Evolutionary conservation across 2,888 invertebrate species (phyloP).

Genomic region (Microctonus aethiopoides): DNA sequence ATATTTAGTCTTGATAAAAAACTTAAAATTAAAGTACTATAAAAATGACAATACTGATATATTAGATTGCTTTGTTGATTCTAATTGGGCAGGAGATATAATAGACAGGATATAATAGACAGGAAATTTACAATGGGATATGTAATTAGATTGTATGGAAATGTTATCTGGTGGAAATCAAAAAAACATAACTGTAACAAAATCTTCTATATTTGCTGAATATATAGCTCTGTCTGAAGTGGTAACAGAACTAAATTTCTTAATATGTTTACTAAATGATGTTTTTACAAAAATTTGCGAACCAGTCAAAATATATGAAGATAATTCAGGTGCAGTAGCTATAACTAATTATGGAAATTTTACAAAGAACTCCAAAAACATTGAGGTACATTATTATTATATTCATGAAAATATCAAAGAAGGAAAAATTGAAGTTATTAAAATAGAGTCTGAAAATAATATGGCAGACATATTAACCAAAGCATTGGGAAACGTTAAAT

Average conservation of each 20-base stretch:
- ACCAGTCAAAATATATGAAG: conserved; percentile 31
- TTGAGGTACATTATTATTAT: conserved; percentile 36
- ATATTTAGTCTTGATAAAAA: conserved; percentile 9
- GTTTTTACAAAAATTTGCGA: conserved; percentile 33
- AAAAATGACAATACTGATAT: conserved; percentile 5
- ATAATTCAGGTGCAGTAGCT: conserved; percentile 23
- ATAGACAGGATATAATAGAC: conserved; percentile 36
- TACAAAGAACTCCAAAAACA: conserved; percentile 38
- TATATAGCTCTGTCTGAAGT: conserved; percentile 50
- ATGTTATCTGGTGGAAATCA: conserved; percentile 55
- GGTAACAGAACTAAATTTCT: conserved; percentile 46
- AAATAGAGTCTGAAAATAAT: conserved; percentile 30
- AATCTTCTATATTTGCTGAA: conserved; percentile 43
- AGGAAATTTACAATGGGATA: conserved; percentile 49
- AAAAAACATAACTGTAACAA: conserved; percentile 53
- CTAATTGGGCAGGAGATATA: conserved; percentile 55
- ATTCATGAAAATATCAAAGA: conserved; percentile 30
- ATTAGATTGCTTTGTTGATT: conserved; percentile 50
- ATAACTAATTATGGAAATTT: conserved; percentile 34
- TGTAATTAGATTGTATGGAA: conserved; percentile 55
- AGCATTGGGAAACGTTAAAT: conserved; percentile 26
- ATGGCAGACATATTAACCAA: conserved; percentile 35
- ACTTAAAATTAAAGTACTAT: neutral
- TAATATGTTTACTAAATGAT: conserved; percentile 42
- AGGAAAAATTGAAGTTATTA: conserved; percentile 29